Evolutionary conservation across 1,140 invertebrate genomes (phyloP).

Genomic region (Dendroctonus valens): DNA sequence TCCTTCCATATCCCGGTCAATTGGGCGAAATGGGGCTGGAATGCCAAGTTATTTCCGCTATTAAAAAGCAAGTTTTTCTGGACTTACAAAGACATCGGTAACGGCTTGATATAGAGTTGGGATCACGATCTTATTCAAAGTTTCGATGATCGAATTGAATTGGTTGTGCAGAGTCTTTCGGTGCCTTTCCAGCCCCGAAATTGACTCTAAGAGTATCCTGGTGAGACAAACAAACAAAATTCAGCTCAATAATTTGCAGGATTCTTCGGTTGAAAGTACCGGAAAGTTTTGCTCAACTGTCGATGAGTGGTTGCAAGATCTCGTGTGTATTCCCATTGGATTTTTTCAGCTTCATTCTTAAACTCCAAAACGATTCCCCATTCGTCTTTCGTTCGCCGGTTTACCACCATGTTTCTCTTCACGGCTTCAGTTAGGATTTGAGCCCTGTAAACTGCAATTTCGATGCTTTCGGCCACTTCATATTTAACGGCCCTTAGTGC

Average conservation of each 20-base stretch:
- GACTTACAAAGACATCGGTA: not conserved
- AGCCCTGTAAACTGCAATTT: not conserved
- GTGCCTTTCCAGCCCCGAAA: not conserved
- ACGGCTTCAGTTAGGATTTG: not conserved
- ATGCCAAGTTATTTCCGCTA: not conserved
- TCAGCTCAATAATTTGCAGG: not conserved
- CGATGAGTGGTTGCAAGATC: not conserved
- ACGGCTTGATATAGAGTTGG: not conserved
- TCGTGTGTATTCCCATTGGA: not conserved
- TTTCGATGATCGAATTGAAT: not conserved
- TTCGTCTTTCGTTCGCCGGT: not conserved
- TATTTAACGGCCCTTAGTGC: not conserved
- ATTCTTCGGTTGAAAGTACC: not conserved
- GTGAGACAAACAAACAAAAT: not conserved
- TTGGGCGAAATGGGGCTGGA: not conserved
- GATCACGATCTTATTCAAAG: not conserved
- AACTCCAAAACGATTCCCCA: constrained; percentile 1
- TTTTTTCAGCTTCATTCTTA: not conserved
- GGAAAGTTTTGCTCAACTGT: constrained; percentile 1
- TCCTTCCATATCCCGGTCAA: not conserved
- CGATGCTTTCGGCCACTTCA: not conserved
- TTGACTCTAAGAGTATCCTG: not conserved
- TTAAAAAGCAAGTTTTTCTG: not conserved
- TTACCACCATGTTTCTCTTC: not conserved
- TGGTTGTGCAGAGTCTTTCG: not conserved